Conservation (phyloP, 2,113 vertebrate species). For the Ascaphus truei region DNA sequence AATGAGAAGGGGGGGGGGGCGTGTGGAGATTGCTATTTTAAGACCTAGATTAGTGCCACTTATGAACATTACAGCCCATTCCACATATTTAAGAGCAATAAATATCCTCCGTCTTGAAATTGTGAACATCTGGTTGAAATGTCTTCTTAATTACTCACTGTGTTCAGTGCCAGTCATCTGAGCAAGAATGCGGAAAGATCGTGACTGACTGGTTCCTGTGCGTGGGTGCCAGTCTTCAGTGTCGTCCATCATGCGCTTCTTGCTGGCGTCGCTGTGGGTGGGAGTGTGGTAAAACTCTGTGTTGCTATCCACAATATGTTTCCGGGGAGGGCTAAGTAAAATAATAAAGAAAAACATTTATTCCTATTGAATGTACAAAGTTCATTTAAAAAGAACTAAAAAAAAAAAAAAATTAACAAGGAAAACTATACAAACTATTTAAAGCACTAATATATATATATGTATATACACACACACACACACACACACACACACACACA, state of each 20-base stretch:
- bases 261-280: slow-evolving; percentile 85
- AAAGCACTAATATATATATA: no score
- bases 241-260: slow-evolving; percentile 89
- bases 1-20: no score
- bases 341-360: not conserved
- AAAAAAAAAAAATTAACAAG: no score
- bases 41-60: no score
- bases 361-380: no score
- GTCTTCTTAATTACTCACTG: slow-evolving; percentile 52
- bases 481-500: no score
- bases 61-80: no score
- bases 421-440: not conserved
- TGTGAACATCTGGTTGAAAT: not conserved
- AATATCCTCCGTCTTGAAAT: no score
- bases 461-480: no score
- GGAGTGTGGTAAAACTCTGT: slow-evolving; percentile 90
- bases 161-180: slow-evolving; percentile 93
- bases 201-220: slow-evolving; percentile 89
- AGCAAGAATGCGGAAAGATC: slow-evolving; percentile 92
- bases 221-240: slow-evolving; percentile 94
- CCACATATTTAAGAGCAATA: no score
- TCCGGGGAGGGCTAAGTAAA: slow-evolving; percentile 70
- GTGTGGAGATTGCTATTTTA: no score
- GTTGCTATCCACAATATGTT: slow-evolving; percentile 82
- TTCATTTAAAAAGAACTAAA: no score